phyloP scores from a whole-genome alignment of 1,140 invertebrate genomes.

The Apis florea region DNA sequence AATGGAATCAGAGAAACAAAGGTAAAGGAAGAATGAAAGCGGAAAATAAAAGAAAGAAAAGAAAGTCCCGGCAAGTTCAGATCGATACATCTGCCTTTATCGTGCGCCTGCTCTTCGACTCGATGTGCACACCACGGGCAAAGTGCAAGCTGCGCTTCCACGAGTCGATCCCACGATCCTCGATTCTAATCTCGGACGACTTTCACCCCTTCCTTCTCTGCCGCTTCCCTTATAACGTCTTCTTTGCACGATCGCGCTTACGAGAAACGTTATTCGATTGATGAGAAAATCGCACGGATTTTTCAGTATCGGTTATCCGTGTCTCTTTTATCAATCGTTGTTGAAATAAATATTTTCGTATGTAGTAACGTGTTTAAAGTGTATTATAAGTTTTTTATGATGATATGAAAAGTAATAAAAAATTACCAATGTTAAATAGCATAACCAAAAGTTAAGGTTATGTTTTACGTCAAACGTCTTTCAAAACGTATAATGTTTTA shows the following conservation, averaged over 20 bases:
- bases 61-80: slow-evolving; percentile 30
- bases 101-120: slow-evolving; percentile 48
- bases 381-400: no score
- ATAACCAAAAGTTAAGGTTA: no score
- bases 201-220: slow-evolving; percentile 9
- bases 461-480: no score
- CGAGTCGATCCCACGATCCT: slow-evolving; percentile 46
- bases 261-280: no score
- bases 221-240: background rate
- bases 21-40: background rate
- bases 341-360: no score
- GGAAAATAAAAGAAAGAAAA: slow-evolving; percentile 41
- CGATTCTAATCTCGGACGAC: slow-evolving; percentile 54
- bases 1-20: background rate
- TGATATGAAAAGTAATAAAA: no score
- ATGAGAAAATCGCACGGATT: no score
- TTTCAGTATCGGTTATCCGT: no score
- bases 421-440: no score
- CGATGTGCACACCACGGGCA: slow-evolving; percentile 3
- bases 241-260: background rate
- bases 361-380: no score
- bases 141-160: slow-evolving; percentile 30
- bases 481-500: no score
- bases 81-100: slow-evolving; percentile 58
- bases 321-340: no score